Percentiles rank a stretch among this genome's conserved stretches.
Evolutionary conservation across 2,113 vertebrate species (phyloP).

Genomic region (Pipa parva): DNA sequence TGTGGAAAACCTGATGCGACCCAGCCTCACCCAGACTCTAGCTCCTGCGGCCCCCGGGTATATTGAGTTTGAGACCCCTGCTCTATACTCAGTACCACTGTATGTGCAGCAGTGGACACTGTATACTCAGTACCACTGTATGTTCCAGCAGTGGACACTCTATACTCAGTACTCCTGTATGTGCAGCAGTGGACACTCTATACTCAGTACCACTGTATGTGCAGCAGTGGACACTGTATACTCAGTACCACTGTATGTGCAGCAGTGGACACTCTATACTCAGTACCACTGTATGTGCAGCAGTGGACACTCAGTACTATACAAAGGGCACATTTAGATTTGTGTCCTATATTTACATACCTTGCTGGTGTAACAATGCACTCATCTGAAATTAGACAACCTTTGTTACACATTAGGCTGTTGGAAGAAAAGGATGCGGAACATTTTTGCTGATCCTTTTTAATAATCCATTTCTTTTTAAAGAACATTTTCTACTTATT

Average conservation of each 20-base stretch:
- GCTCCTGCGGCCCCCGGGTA: too few relatives aligned
- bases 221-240: too few relatives aligned
- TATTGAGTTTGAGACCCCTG: too few relatives aligned
- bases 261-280: too few relatives aligned
- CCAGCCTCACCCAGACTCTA: too few relatives aligned
- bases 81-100: not conserved
- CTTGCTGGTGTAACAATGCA: not conserved
- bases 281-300: not conserved
- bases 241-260: not conserved
- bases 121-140: not conserved
- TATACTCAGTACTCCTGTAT: not conserved
- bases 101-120: too few relatives aligned
- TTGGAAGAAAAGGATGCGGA: not conserved
- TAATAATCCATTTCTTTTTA: slow-evolving; percentile 26
- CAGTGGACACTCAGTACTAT: too few relatives aligned
- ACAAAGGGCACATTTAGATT: not conserved
- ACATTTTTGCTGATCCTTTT: not conserved
- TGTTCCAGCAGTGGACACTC: too few relatives aligned
- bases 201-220: not conserved
- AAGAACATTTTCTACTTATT: slow-evolving; percentile 15
- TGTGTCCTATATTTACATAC: not conserved
- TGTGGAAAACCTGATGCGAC: too few relatives aligned
- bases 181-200: too few relatives aligned
- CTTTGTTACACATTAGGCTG: not conserved
- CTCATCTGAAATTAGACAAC: too few relatives aligned